Conservation (phyloP, 2,113 vertebrate genomes). For the Alces alces region DNA sequence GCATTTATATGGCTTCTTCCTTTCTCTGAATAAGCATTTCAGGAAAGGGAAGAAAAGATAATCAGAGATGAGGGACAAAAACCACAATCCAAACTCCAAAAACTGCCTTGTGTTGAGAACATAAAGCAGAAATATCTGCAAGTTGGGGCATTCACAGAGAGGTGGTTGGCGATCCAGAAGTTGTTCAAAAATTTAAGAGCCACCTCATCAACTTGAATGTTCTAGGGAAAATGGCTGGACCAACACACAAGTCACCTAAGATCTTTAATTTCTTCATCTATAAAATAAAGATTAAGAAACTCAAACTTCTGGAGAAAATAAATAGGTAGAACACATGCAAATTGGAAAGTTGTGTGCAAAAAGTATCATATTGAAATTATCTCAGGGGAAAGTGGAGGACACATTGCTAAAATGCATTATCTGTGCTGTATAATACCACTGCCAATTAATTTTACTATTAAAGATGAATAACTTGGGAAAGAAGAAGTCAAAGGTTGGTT, state of each 20-base stretch:
- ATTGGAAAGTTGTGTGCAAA: neutral
- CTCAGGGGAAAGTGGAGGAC: neutral
- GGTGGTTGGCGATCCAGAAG: neutral
- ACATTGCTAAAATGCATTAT: neutral
- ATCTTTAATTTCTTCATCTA: neutral
- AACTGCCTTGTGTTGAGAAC: neutral
- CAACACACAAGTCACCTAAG: neutral
- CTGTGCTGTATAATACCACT: neutral
- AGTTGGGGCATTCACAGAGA: neutral
- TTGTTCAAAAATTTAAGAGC: neutral
- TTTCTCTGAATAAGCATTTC: conserved; percentile 6
- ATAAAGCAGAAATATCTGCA: neutral
- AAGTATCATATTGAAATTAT: neutral
- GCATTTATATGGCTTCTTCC: neutral
- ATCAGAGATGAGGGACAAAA: neutral
- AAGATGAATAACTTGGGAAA: neutral
- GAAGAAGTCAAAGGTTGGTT: neutral
- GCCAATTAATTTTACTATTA: neutral
- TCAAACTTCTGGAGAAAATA: neutral
- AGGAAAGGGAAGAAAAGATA: neutral
- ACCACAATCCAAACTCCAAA: neutral
- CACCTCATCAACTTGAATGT: neutral
- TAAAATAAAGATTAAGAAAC: neutral
- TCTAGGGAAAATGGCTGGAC: neutral
- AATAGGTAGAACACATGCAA: neutral